Percentiles rank a stretch among this genome's conserved stretches.
Conservation (phyloP, 2,888 invertebrate genomes). For the Eulithis prunata region DNA sequence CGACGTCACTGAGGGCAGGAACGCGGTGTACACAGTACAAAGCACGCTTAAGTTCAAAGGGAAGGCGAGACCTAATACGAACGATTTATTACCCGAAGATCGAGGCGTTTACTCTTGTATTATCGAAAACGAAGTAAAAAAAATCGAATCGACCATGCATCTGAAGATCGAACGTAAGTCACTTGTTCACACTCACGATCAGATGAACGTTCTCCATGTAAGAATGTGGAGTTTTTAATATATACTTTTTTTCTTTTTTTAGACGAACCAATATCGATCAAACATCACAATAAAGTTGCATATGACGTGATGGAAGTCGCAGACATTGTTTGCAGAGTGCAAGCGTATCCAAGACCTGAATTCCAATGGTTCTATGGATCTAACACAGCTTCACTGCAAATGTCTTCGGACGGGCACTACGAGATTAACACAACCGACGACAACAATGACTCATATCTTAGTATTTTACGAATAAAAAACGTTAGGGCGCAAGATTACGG, state of each 20-base stretch:
- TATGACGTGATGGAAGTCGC: constrained; percentile 93
- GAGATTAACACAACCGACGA: constrained; percentile 92
- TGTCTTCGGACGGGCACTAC: constrained; percentile 93
- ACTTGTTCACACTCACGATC: background rate
- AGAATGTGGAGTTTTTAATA: background rate
- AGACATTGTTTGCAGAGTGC: constrained; percentile 94
- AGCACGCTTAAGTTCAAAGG: constrained; percentile 93
- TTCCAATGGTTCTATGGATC: constrained; percentile 95
- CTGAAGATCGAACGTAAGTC: constrained; percentile 93
- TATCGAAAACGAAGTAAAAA: constrained; percentile 95
- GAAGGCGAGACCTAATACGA: constrained; percentile 89
- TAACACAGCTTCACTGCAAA: constrained; percentile 89
- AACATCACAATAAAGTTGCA: constrained; percentile 94
- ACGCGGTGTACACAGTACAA: constrained; percentile 92
- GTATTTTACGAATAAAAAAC: constrained; percentile 88
- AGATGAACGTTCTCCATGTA: background rate
- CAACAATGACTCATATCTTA: constrained; percentile 94
- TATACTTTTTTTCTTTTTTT: constrained; percentile 47
- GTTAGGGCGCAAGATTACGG: constrained; percentile 94
- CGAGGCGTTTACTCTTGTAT: constrained; percentile 94
- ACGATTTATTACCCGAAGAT: constrained; percentile 92
- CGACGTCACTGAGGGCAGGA: constrained; percentile 90
- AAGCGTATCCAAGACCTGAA: constrained; percentile 96
- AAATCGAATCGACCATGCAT: constrained; percentile 94
- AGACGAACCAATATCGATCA: constrained; percentile 94